Base-by-base conservation (phyloP, 2,797 vertebrate species). In the Coccyzus lansbergi region DNA sequence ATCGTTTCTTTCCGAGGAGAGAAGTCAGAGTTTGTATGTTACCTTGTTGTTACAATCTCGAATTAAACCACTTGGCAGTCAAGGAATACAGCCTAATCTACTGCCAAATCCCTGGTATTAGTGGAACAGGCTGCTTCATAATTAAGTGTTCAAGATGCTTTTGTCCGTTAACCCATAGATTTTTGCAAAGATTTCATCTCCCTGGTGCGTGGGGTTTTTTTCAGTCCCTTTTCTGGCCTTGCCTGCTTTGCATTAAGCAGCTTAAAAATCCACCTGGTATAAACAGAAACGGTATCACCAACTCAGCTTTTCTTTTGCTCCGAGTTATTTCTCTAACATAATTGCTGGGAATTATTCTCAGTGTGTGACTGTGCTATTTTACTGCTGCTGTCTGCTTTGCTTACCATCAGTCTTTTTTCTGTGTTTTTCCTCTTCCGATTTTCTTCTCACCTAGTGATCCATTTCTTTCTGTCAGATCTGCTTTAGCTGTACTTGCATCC, bases 21-120 rank as follows among this genome's bases (percentile, higher is more conserved):
- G 68, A 93, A 95, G 71, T 88, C 83, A 51, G 69, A 90, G 63
- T 94, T 84, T 93, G 29, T 75, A 42, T 51, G 42, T 93, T 94
- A 96, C 96, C 95, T 96, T 93, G 59, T 49, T 53, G 33, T 86
- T 83, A n/a, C 0, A 1, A 24, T 56, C 55, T 72, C 88, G 80
- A 67, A 78, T 70, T 65, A 62, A 82, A 84, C 56, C 1, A 2
- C n/a, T 88, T 3, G 4, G 16, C 28, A 49, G 40, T 49, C 4
- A 4, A 63, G 77, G 52, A 77, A 52, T 44, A 29, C 31, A 56
- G 15, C 12, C 15, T 38, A 26, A 34, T 67, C 44, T 67, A 6
- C 72, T 67, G 26, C 52, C 29, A 38, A 8, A 46, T 70, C 70
- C n/a, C 56, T 60, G 60, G 4, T 60, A 38, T 70, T 74, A 40